Percentiles rank a stretch among this genome's conserved stretches.
These are phyloP conservation scores for Trichechus manatus DNA, from an alignment of 2,113 vertebrate genomes.

Conservation along the genomic window DNA sequence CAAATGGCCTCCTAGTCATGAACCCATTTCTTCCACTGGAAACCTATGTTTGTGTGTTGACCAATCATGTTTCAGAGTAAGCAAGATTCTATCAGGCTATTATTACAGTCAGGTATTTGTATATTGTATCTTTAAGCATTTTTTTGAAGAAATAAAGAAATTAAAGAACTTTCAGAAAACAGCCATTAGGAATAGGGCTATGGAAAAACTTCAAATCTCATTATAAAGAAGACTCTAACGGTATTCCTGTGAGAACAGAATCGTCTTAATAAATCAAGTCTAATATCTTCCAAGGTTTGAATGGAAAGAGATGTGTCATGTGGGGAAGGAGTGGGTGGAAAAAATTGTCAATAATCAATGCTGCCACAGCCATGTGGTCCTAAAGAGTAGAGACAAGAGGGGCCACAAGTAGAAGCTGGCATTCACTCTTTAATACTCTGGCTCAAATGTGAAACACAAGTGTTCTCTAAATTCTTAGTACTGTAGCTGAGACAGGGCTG, in stretches of 20 bases:
- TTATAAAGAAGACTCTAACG: not conserved
- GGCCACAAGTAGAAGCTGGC: slow-evolving; percentile 15
- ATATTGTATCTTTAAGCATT: not conserved
- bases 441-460: not conserved
- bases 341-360: not conserved
- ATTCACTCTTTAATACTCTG: not conserved
- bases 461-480: slow-evolving; percentile 51
- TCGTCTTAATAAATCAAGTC: not conserved
- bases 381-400: not conserved
- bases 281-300: not conserved
- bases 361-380: not conserved
- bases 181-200: not conserved
- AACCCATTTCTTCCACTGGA: not conserved
- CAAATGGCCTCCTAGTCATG: not conserved
- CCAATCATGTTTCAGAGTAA: slow-evolving; percentile 42
- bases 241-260: not conserved
- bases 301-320: not conserved
- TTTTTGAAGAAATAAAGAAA: not conserved
- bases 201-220: not conserved
- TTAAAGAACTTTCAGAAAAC: slow-evolving; percentile 42
- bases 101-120: not conserved
- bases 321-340: not conserved
- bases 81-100: not conserved
- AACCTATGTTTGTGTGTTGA: not conserved
- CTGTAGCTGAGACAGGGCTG: not conserved